Evolutionary conservation across 2,888 invertebrate genomes (phyloP), one percentile per base, ranked within the genome.

Genomic region (Liposcelis brunnea): DNA sequence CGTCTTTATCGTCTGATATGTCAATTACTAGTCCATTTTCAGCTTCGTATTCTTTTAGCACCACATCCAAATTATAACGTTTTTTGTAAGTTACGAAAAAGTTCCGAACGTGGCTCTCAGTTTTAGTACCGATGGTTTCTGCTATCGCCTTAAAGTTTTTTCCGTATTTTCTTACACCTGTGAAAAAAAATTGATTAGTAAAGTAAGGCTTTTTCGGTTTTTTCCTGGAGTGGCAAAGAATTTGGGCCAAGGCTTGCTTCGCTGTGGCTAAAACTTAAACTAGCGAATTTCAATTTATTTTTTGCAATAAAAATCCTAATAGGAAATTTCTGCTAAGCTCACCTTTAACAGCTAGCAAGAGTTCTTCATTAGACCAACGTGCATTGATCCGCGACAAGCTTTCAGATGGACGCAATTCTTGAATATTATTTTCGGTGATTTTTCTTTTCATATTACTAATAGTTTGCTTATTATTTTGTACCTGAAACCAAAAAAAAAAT

Each of bases 131-230:
- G 52, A 95, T 74, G 10, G 90, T 81, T 61, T 94, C 93, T 12
- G 95, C 90, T 53, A 95, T 94, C 26, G 90, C 87, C 66, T 86
- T 77, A 63, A 86, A 90, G 63, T 91, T 83, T 68, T 83, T 82
- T 34, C 74, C 74, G 58, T 71, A 73, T 52, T 68, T 68, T 21
- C 72, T 59, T 21, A 74, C 66, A 48, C 79, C 79, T 78, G 56
- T 21, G 54, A 51, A 7, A 10, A 32, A 31, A 15, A 18, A 36
- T 11, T 19, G 16, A 26, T 31, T 16, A 45, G 48, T 19, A 15
- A 26, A 21, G 5, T 15, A 6, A n/a, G 11, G 14, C 7, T 16
- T 16, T 18, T 40, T 8, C 14, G 10, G 14, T 2, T 10, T 21
- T 3, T 33, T 5, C 45, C n/a, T 11, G 10, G 14, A 18, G 2